These are phyloP conservation scores for Protonibea diacanthus DNA, from an alignment of 2,797 vertebrate species.

Conservation along the genomic window DNA sequence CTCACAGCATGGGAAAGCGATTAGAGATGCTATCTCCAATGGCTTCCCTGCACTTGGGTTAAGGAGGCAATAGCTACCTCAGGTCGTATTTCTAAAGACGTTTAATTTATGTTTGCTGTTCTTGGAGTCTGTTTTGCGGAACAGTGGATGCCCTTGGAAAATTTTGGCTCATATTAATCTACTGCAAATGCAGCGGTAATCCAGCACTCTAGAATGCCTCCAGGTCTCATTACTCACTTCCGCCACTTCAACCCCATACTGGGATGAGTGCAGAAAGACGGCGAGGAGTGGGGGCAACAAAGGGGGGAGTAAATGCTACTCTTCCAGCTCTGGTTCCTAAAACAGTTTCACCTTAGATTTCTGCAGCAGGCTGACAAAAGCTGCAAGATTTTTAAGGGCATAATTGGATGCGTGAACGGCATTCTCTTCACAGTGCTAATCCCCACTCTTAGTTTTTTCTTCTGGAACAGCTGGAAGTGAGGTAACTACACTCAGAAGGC, in stretches of 20 bases:
- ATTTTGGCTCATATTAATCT: slow-evolving; percentile 63
- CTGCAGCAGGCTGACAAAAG: neutral
- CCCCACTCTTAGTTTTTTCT: neutral
- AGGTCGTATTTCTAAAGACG: slow-evolving; percentile 68
- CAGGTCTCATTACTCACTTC: slow-evolving; percentile 67
- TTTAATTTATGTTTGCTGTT: slow-evolving; percentile 70
- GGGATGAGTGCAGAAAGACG: slow-evolving; percentile 45
- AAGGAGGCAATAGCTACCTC: slow-evolving; percentile 58
- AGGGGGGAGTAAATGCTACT: slow-evolving; percentile 17
- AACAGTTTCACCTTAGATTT: slow-evolving; percentile 4
- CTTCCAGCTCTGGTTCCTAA: slow-evolving; percentile 21
- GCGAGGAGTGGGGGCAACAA: slow-evolving; percentile 13
- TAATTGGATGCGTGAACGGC: neutral
- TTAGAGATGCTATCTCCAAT: slow-evolving; percentile 76
- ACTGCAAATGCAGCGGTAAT: slow-evolving; percentile 61
- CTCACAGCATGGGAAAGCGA: slow-evolving; percentile 73
- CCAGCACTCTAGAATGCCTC: slow-evolving; percentile 54
- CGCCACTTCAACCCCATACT: slow-evolving; percentile 47
- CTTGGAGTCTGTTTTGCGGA: slow-evolving; percentile 58
- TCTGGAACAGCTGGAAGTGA: slow-evolving; percentile 10
- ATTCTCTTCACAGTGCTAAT: neutral
- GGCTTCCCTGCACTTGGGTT: slow-evolving; percentile 51
- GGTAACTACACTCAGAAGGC: neutral
- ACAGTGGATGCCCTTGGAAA: slow-evolving; percentile 63
- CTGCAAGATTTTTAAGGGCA: neutral